Percentiles rank a stretch among this genome's conserved stretches.
These are phyloP conservation scores for Ceramica pisi DNA, from an alignment of 2,888 invertebrate species.

Conservation along the genomic window DNA sequence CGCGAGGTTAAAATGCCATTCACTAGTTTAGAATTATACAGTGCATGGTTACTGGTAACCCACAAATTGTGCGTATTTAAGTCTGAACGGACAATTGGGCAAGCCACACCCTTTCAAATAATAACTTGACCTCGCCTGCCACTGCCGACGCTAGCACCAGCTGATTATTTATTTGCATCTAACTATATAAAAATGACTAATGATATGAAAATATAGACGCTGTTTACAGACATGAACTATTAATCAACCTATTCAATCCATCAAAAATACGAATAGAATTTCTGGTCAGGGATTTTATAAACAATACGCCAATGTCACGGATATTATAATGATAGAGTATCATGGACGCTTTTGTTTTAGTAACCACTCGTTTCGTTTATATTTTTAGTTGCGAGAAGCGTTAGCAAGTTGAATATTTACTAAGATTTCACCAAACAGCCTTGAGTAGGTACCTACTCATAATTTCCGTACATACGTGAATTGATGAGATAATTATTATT, in stretches of 20 bases:
- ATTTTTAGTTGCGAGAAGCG: neutral
- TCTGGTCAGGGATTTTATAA: conserved; percentile 21
- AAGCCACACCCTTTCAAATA: conserved; percentile 79
- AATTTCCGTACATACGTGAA: neutral
- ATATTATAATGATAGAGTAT: neutral
- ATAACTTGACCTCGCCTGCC: conserved; percentile 64
- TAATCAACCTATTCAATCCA: conserved; percentile 39
- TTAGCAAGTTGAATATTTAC: conserved; percentile 10
- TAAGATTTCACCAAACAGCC: conserved; percentile 34
- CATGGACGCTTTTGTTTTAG: conserved; percentile 2
- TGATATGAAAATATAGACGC: conserved; percentile 25
- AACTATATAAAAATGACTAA: conserved; percentile 34
- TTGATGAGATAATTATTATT: conserved; percentile 27
- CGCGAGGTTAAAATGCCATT: conserved; percentile 64
- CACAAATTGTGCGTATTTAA: conserved; percentile 63
- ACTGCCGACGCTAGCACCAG: conserved; percentile 13
- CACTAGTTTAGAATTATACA: conserved; percentile 62
- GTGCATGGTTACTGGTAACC: conserved; percentile 61
- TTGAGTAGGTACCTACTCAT: conserved; percentile 9
- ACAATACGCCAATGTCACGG: neutral
- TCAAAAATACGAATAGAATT: conserved; percentile 10
- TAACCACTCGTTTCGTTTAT: neutral
- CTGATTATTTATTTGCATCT: conserved; percentile 15
- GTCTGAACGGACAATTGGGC: conserved; percentile 55
- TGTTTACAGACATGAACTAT: conserved; percentile 29